phyloP scores from a whole-genome alignment of 2,797 vertebrate genomes.

The Crypturellus tataupa region DNA sequence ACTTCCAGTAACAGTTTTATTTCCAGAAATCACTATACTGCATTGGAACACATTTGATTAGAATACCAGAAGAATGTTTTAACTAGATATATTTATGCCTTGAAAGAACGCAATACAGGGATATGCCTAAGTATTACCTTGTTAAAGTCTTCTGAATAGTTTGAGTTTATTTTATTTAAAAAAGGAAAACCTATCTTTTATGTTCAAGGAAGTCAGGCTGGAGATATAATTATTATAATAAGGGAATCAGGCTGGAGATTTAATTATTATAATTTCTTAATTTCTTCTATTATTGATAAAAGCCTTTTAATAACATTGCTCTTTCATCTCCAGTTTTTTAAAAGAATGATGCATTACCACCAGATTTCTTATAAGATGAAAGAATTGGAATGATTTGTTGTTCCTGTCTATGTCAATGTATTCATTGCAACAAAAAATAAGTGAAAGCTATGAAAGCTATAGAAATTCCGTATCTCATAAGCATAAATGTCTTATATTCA shows the following conservation, averaged over 20 bases:
- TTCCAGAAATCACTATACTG: constrained; percentile 52
- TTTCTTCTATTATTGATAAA: neutral
- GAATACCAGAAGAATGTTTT: constrained; percentile 14
- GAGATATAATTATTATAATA: neutral
- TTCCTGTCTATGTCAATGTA: neutral
- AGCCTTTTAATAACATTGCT: neutral
- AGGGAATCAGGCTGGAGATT: neutral
- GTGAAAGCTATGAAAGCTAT: neutral
- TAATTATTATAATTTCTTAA: neutral
- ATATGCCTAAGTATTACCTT: neutral
- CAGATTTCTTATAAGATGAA: neutral
- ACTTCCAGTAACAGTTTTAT: constrained; percentile 36
- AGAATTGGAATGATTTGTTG: neutral
- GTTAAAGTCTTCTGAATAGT: neutral
- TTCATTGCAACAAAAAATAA: neutral
- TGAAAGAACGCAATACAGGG: constrained; percentile 18
- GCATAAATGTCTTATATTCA: neutral
- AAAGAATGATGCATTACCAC: neutral
- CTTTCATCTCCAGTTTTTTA: neutral
- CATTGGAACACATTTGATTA: constrained; percentile 18
- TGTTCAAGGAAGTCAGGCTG: neutral
- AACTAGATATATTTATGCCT: constrained; percentile 1
- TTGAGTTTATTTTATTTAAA: neutral
- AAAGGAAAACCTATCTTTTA: neutral
- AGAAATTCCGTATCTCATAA: neutral